These are phyloP conservation scores for Crepidodera aurea DNA, from an alignment of 2,888 invertebrate genomes.

Conservation along the genomic window DNA sequence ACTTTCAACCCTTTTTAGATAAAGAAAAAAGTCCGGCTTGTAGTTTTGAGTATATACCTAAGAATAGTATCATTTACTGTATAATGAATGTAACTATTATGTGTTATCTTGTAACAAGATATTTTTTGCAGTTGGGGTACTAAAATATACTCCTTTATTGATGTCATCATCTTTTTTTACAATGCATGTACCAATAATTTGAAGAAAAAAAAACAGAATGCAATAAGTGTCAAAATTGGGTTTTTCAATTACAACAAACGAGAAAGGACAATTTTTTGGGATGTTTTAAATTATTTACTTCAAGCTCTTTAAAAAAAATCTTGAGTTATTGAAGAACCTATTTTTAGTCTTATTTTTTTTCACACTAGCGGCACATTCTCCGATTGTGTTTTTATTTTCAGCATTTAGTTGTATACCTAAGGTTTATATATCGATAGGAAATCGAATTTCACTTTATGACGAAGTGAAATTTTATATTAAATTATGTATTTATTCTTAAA, in stretches of 20 bases:
- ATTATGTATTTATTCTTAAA: slow-evolving; percentile 43
- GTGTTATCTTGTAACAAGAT: slow-evolving; percentile 50
- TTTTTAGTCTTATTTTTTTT: neutral
- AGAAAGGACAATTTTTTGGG: neutral
- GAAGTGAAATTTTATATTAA: slow-evolving; percentile 34
- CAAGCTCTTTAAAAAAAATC: neutral
- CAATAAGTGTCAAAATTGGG: too few species aligned
- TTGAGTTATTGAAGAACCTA: neutral
- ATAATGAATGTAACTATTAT: slow-evolving; percentile 36
- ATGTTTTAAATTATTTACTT: neutral
- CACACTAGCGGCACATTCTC: neutral
- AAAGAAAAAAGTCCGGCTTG: slow-evolving; percentile 30
- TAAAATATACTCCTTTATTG: slow-evolving; percentile 16
- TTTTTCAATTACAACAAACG: neutral
- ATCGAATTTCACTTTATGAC: slow-evolving; percentile 8
- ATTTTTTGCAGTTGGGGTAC: slow-evolving; percentile 26
- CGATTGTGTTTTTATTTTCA: slow-evolving; percentile 1
- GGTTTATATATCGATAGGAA: slow-evolving; percentile 29
- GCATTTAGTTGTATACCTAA: slow-evolving; percentile 22
- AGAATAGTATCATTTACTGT: slow-evolving; percentile 31
- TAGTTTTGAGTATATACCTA: slow-evolving; percentile 35
- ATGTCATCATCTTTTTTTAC: slow-evolving; percentile 17
- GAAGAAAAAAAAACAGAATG: neutral
- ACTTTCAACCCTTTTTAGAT: slow-evolving; percentile 11
- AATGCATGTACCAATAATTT: neutral